These are phyloP conservation scores for Chironomus striatipennis DNA, from an alignment of 1,140 invertebrate genomes.

Conservation along the genomic window DNA sequence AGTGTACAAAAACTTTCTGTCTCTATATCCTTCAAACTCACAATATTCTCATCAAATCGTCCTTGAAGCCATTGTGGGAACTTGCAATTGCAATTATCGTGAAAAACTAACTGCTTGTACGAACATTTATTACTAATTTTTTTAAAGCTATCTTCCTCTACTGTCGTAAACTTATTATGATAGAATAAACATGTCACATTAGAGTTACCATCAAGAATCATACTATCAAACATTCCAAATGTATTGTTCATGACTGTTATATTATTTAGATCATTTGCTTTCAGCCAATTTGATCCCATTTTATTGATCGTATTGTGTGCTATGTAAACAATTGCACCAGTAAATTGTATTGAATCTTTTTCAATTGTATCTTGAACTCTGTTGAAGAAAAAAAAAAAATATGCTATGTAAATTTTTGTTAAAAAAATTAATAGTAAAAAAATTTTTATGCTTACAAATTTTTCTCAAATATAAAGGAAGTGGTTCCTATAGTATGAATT, in stretches of 20 bases:
- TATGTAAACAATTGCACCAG: constrained; percentile 29
- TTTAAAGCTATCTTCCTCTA: constrained; percentile 32
- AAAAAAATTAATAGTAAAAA: background rate
- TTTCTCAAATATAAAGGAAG: constrained; percentile 29
- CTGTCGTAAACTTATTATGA: constrained; percentile 31
- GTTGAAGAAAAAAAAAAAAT: too few relatives aligned
- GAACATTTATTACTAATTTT: constrained; percentile 30
- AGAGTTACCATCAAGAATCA: constrained; percentile 29
- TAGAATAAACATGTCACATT: constrained; percentile 29
- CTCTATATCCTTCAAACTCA: background rate
- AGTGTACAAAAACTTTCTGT: background rate
- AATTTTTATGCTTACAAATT: constrained; percentile 32
- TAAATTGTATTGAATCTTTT: constrained; percentile 31
- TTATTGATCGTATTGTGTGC: constrained; percentile 30
- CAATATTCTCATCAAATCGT: constrained; percentile 23
- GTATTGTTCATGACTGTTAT: constrained; percentile 32
- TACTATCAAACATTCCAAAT: constrained; percentile 31
- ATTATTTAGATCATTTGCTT: constrained; percentile 29
- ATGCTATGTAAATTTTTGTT: constrained; percentile 23
- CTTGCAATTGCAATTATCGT: constrained; percentile 30
- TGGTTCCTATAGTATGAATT: constrained; percentile 36
- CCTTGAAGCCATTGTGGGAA: constrained; percentile 28
- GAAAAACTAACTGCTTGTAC: constrained; percentile 30
- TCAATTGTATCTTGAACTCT: constrained; percentile 33
- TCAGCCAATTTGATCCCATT: constrained; percentile 32